Base-by-base conservation (phyloP, 64 coral and sea anemone species). In the Acropora tenuis region DNA sequence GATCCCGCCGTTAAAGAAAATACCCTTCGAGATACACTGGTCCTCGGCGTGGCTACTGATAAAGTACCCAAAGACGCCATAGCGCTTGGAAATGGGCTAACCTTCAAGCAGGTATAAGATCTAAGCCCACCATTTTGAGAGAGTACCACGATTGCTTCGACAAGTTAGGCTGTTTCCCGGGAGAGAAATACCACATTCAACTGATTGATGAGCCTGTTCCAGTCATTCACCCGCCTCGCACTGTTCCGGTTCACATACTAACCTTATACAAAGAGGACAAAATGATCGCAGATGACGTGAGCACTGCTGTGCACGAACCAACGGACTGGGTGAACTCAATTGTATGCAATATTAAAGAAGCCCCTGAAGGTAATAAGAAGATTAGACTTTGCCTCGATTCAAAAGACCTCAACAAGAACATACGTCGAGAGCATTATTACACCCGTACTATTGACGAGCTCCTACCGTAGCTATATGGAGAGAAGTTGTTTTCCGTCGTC, bases 61-160 rank as follows among this genome's bases (percentile, higher is more conserved):
- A 94, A 90, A 44, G 93, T 90, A 44, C 88, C 67, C 71, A 74
- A 91, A 55, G 52, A 55, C 52, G 52, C 52, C 6, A 55, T 55
- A 10, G 52, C 3, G 52, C 52, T 55, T 55, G 93, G 89, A 2
- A 95, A 95, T 52, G 43, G n/a, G 20, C 83, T 91, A 30, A 91
- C 83, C 43, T 95, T 91, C 45, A 55, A 90, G 48, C 77, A 92
- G 50, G 50, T 53, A 8, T 96, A 96, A 58, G 79, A 96, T 30
- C 30, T 30, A 30, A 69, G 18, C 47, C 55, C 3, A 67, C 46
- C 15, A 59, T 92, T 30, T 8, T 79, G 48, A 46, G 78, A 7
- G 76, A 92, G 44, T 87, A 75, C 5, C 53, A 63, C 18, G 82
- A 92, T 73, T 92, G 90, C 60, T 92, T 92, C 71, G 76, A 92